Evolutionary conservation across 2,797 vertebrate genomes (phyloP).

Genomic region (Jordanella pulchra): DNA sequence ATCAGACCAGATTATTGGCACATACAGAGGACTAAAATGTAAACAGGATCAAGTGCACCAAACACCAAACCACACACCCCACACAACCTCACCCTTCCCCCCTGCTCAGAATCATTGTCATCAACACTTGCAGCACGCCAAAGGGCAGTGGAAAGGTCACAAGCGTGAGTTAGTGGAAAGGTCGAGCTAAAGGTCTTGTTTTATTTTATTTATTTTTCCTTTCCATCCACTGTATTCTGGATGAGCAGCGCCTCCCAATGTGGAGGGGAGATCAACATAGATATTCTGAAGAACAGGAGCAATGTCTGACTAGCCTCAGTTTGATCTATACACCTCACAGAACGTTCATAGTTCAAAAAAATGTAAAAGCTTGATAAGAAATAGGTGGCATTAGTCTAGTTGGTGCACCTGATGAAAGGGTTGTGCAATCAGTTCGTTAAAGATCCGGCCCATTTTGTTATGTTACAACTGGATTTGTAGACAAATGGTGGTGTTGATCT

Average conservation of each 20-base stretch:
- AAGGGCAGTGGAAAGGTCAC: constrained; percentile 78
- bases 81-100: constrained; percentile 27
- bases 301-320: constrained; percentile 67
- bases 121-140: constrained; percentile 79
- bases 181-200: constrained; percentile 78
- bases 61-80: constrained; percentile 8
- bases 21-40: constrained; percentile 53
- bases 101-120: constrained; percentile 67
- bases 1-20: constrained; percentile 51
- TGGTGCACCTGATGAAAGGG: neutral
- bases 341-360: constrained; percentile 64
- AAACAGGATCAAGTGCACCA: constrained; percentile 53
- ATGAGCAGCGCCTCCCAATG: constrained; percentile 63
- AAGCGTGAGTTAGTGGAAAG: constrained; percentile 79
- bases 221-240: constrained; percentile 52
- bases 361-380: constrained; percentile 59
- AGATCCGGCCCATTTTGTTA: constrained; percentile 17
- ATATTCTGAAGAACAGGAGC: constrained; percentile 40
- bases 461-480: constrained; percentile 26
- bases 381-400: constrained; percentile 41
- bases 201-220: constrained; percentile 58
- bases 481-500: constrained; percentile 14
- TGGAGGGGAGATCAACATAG: constrained; percentile 42
- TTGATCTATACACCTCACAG: constrained; percentile 65
- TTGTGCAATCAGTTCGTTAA: constrained; percentile 29